These are phyloP conservation scores for Sitobion miscanthi DNA, from an alignment of 1,140 invertebrate genomes.

Conservation along the genomic window DNA sequence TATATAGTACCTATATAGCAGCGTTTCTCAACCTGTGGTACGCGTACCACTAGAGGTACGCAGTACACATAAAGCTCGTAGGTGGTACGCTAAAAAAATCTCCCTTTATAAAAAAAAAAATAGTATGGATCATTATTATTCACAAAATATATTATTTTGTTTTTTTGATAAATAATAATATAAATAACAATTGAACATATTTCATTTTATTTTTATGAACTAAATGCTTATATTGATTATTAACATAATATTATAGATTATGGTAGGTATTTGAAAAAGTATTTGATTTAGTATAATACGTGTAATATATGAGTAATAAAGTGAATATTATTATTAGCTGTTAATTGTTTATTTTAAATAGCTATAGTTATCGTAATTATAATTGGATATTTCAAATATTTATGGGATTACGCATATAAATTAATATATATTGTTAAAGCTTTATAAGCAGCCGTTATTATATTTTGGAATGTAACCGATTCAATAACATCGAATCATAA, in stretches of 20 bases:
- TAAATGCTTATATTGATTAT: too few species aligned
- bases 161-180: too few species aligned
- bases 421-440: background rate
- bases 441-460: background rate
- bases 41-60: too few species aligned
- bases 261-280: background rate
- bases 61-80: too few species aligned
- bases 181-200: too few species aligned
- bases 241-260: background rate
- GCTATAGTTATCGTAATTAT: background rate
- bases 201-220: too few species aligned
- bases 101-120: too few species aligned
- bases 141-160: too few species aligned
- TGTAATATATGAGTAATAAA: background rate
- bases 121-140: too few species aligned
- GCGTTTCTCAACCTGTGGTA: too few species aligned
- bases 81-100: too few species aligned
- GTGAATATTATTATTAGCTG: background rate
- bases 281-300: background rate
- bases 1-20: too few species aligned
- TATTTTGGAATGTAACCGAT: conserved; percentile 5
- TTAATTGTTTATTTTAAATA: conserved; percentile 2
- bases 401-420: background rate
- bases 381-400: background rate
- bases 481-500: background rate